Base-by-base conservation (phyloP, 2,113 vertebrate species). In the Ardeotis arabs region DNA sequence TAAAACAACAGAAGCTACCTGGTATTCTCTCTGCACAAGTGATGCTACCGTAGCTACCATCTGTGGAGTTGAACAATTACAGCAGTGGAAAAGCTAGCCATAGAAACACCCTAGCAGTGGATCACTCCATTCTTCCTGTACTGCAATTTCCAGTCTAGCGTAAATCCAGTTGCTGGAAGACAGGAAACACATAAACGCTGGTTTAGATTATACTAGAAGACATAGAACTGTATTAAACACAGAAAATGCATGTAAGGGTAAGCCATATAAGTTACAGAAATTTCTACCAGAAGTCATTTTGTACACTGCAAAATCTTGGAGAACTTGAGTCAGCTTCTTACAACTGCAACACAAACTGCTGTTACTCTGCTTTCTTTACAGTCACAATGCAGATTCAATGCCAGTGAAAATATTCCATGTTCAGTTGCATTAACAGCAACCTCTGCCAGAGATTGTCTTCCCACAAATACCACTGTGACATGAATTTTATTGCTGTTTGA, bases 1-100 rank as follows among this genome's bases (percentile, higher is more conserved):
- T 80, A 70, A 67, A 84, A 59, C 12, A 35, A 17, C 44, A 78
- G 80, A 58, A 67, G 25, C 41, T 84, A 7, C 31, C 6, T 24
- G 10, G 3, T 81, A 35, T 55, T 70, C 5, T 31, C 25, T 77
- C 63, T 84, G 59, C 63, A 47, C 37, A 84, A 84, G 31, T 31
- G 64, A 52, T 90, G 92, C 86, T 95, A 69, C 76, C 59, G 59
- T 89, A 90, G 91, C 68, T 84, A 70, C 88, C 80, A 89, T 60
- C 64, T 86, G 68, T 81, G 80, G 44, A 89, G 37, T 1, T 81
- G 55, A 90, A 70, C 80, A 80, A 17, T 74, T 93, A 25, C n/a
- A 74, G 41, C 31, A 77, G 50, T 22, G 37, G 63, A 95, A 80
- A 59, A 70, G 20, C 75, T 92, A 55, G 14, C 24, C 9, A 4